Percentiles rank a stretch among this genome's conserved stretches.
Evolutionary conservation across 2,113 vertebrate genomes (phyloP).

Genomic region (Lota lota): DNA sequence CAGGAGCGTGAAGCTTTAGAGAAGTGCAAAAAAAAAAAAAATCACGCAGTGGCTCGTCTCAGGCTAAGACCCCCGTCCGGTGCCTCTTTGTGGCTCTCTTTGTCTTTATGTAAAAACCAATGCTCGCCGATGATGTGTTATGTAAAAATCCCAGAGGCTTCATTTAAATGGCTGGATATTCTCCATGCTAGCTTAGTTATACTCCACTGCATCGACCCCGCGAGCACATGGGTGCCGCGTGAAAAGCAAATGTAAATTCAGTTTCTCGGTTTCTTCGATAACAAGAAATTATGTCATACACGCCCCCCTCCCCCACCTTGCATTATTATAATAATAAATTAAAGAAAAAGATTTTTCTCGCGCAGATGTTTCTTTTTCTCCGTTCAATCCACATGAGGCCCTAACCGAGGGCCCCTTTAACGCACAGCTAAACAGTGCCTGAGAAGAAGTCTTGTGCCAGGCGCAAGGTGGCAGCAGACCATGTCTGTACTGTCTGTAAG

Average conservation of each 20-base stretch:
- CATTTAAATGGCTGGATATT: constrained; percentile 79
- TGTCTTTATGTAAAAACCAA: constrained; percentile 82
- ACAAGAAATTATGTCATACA: constrained; percentile 72
- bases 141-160: constrained; percentile 78
- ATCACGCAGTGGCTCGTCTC: constrained; percentile 67
- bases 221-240: constrained; percentile 67
- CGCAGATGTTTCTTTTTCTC: constrained; percentile 76
- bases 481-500: constrained; percentile 56
- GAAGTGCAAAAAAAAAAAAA: constrained; percentile 55
- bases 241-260: constrained; percentile 77
- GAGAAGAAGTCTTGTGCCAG: constrained; percentile 54
- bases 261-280: constrained; percentile 67
- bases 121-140: constrained; percentile 79
- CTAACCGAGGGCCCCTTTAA: constrained; percentile 47
- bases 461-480: constrained; percentile 57
- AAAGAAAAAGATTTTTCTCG: constrained; percentile 60
- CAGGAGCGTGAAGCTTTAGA: constrained; percentile 78
- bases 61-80: constrained; percentile 71
- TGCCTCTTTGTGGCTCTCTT: constrained; percentile 72
- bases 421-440: constrained; percentile 45
- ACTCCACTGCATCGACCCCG: constrained; percentile 76
- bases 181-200: constrained; percentile 82
- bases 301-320: constrained; percentile 56
- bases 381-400: constrained; percentile 43
- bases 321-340: constrained; percentile 73